Conservation (phyloP, 2,888 invertebrate species). For the Julus scanicus region DNA sequence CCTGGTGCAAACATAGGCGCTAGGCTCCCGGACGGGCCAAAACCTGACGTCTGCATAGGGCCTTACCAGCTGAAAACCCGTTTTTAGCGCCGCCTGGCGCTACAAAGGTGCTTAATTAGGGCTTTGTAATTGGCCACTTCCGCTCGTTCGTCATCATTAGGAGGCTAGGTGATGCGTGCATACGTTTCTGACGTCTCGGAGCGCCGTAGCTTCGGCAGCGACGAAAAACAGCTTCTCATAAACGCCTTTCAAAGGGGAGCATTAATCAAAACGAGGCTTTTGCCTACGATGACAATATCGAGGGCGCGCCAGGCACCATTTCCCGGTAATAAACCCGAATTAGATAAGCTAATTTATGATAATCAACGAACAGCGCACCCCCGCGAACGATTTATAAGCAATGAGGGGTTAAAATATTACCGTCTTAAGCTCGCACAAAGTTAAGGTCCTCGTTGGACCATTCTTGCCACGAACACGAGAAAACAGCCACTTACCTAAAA, state of each 20-base stretch:
- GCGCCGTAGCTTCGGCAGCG: neutral
- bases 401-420: neutral
- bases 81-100: neutral
- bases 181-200: neutral
- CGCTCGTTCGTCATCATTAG: neutral
- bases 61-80: too few species aligned
- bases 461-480: neutral
- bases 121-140: neutral
- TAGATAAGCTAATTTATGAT: conserved; percentile 19
- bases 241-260: neutral
- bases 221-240: neutral
- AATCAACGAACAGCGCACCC: conserved; percentile 1
- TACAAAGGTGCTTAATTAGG: neutral
- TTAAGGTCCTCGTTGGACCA: neutral
- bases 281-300: neutral
- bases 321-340: conserved; percentile 3
- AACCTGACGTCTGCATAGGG: too few species aligned
- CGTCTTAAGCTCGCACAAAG: neutral
- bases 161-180: neutral
- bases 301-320: neutral
- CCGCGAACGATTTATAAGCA: neutral
- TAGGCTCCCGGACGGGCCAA: too few species aligned
- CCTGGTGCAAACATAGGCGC: too few species aligned
- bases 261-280: neutral
- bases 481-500: neutral